These are phyloP conservation scores for Ifrita kowaldi DNA, from an alignment of 2,113 vertebrate genomes.

Conservation along the genomic window DNA sequence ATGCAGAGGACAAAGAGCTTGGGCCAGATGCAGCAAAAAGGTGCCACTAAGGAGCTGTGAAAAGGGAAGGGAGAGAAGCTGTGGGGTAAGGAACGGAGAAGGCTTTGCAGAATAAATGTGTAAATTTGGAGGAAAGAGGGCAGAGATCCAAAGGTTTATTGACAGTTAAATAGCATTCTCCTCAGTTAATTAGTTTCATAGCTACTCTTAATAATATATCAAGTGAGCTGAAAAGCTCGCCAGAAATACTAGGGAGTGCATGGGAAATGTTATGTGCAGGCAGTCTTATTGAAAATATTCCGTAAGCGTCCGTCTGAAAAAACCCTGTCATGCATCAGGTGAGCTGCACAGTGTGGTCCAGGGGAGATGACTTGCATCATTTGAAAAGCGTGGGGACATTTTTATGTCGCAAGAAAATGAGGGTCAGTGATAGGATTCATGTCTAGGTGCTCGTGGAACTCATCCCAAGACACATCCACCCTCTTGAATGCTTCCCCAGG, in stretches of 20 bases:
- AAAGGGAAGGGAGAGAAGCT: neutral
- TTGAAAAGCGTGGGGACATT: neutral
- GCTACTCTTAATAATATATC: constrained; percentile 37
- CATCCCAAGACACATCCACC: neutral
- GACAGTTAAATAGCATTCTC: constrained; percentile 55
- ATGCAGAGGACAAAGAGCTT: neutral
- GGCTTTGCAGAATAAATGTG: neutral
- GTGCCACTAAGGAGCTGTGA: neutral
- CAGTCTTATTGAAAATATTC: neutral
- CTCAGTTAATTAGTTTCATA: constrained; percentile 58
- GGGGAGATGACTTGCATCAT: neutral
- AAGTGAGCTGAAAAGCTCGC: neutral
- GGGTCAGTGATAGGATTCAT: neutral
- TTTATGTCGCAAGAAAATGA: neutral
- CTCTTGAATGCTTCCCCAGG: neutral
- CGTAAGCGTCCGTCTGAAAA: neutral
- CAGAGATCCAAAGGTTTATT: constrained; percentile 49
- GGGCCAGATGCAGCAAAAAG: neutral
- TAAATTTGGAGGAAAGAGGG: constrained; percentile 9
- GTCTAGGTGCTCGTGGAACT: neutral
- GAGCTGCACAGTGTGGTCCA: neutral
- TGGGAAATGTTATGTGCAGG: neutral
- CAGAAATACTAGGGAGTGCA: neutral
- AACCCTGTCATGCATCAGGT: neutral
- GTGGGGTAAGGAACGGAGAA: neutral